Base-by-base conservation (phyloP, 2,888 invertebrate species). In the Tenthredo scrophulariae region DNA sequence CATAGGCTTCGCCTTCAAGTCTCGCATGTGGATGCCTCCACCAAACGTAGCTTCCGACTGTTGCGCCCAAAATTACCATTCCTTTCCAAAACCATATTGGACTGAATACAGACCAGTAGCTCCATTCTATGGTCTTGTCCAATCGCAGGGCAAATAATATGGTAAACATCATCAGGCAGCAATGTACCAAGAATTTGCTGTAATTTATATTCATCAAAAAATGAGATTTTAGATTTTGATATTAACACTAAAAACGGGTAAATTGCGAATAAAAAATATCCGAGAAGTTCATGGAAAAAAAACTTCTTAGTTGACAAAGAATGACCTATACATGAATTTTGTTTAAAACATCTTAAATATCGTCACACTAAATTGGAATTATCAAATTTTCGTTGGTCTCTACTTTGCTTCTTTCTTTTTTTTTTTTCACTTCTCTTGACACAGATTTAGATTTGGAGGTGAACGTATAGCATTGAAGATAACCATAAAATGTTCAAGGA, bases 31-130 rank as follows among this genome's bases (percentile, higher is more conserved):
- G 99, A 94, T 98, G 97, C 90, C 97, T 96, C 96, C 98, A 98
- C 98, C 99, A 99, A 26, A 99, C 97, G 92, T 97, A 97, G 89
- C 98, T 98, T 82, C 99, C 99, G 85, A 98, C 96, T 75, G 97
- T 95, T 67, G 99, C 98, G 86, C 99, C 99, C 84, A 96, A 92
- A 65, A 99, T 96, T 22, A 98, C 99, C 92, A 98, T 95, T 87
- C 96, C 95, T 93, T 99, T 99, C 98, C 99, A 99, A 89, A 98
- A 96, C 99, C 99, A 99, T 92, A 99, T 96, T 82, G 99, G 99
- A 29, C 97, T 95, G 94, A 99, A 99, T 70, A 99, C 97, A 9
- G 97, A 96, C 98, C 99, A 99, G 94, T 97, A 99, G 77, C 98
- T 98, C 98, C 98, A 98, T 92, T 97, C 96, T 92, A 98, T 96